Evolutionary conservation across 2,888 invertebrate species (phyloP), one percentile per base, ranked within the genome.

Genomic region (Chouioia cunea): DNA sequence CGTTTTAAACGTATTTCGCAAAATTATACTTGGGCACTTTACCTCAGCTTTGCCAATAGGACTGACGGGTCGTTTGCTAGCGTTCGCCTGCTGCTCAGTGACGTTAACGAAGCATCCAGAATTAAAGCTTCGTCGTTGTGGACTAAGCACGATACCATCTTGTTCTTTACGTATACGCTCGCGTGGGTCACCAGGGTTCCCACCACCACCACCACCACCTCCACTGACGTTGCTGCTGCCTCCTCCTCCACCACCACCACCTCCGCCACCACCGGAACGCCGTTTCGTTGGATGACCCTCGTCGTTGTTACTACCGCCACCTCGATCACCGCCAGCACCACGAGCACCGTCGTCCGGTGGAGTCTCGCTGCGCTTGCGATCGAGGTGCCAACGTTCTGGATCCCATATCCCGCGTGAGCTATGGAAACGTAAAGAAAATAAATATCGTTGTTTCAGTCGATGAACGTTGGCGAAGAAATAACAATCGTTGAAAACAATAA

Each of bases 101-200:
- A 83, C 80, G 54, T 85, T 85, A 67, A 94, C 94, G 77, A 93
- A 94, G 86, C 96, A 96, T 68, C 95, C 95, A 15, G 93, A 93
- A 79, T 93, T 94, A 87, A 95, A 95, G 79, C 93, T 94, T 76
- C 94, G 90, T 14, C 95, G 89, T 85, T 95, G 95, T 63, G 95
- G 96, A 77, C 94, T 93, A 79, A 96, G 87, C 77, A 95, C 92
- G 77, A 95, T 93, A 62, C 93, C 93, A 85, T 93, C 93, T 83
- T 92, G 91, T 85, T 94, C 93, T 84, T 94, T 94, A 76, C 93
- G 91, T 62, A 94, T 88, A 59, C 94, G 90, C 83, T 94, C 94
- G 73, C 92, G 89, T 4, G 92, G 92, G 83, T 93, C 93, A 12
- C 87, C 87, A 12, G 90, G 88, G 15, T 92, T 89, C 52, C 87